These are phyloP conservation scores for Trogon surrucura DNA, from an alignment of 2,113 vertebrate species.

Conservation along the genomic window DNA sequence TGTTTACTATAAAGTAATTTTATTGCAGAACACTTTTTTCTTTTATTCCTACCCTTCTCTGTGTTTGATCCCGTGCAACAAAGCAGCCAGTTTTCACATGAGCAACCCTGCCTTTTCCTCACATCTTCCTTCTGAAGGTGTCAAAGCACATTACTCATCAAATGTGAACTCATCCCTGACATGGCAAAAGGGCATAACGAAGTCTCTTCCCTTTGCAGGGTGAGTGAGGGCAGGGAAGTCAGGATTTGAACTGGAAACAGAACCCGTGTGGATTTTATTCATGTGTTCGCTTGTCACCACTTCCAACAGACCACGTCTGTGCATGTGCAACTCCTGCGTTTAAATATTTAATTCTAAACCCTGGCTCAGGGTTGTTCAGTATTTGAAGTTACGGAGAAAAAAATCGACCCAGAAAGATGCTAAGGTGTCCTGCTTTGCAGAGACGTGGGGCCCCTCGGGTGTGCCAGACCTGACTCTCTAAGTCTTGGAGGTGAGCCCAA, in stretches of 20 bases:
- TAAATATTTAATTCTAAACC: neutral
- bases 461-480: neutral
- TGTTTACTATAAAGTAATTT: conserved; percentile 11
- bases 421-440: neutral
- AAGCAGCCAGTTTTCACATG: neutral
- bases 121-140: neutral
- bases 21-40: neutral
- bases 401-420: neutral
- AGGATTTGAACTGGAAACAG: neutral
- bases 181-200: fast-evolving
- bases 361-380: neutral
- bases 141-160: neutral
- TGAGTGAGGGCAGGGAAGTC: neutral
- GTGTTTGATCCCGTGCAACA: conserved; percentile 8
- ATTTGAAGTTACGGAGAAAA: neutral
- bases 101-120: neutral
- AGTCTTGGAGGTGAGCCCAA: neutral
- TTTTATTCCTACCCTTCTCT: neutral
- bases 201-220: neutral
- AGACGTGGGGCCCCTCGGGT: neutral
- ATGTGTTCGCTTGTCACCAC: neutral
- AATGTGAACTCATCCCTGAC: neutral
- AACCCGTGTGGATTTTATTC: neutral
- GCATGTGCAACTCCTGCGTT: neutral
- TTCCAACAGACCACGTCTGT: neutral